Evolutionary conservation across 1,140 invertebrate genomes (phyloP).

Genomic region (Lepidurus packardi): DNA sequence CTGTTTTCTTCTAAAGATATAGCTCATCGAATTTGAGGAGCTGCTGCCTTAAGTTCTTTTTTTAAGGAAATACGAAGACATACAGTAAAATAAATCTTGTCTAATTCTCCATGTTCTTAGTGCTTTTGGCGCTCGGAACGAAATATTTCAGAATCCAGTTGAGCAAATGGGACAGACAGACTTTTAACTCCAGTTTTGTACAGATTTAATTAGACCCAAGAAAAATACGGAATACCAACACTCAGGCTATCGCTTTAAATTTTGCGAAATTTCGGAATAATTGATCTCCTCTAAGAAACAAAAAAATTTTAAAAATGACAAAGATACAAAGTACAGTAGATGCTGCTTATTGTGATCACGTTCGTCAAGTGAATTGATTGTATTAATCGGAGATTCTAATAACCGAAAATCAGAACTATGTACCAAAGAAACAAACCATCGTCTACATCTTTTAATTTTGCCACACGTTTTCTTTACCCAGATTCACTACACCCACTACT

Average conservation of each 20-base stretch:
- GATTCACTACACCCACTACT: too few relatives aligned
- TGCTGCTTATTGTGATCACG: too few relatives aligned
- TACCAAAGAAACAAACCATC: too few relatives aligned
- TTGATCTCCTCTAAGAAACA: neutral
- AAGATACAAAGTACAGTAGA: too few relatives aligned
- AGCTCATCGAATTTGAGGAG: neutral
- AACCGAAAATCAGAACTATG: too few relatives aligned
- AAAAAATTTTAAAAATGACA: too few relatives aligned
- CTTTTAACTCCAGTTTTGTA: neutral
- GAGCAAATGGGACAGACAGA: neutral
- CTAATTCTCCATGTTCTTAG: neutral
- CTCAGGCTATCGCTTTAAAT: neutral
- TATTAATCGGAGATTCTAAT: too few relatives aligned
- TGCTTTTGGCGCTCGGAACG: neutral
- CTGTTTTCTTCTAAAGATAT: slow-evolving; percentile 8
- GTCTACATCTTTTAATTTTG: too few relatives aligned
- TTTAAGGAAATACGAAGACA: neutral
- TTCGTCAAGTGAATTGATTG: too few relatives aligned
- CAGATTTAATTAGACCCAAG: slow-evolving; percentile 4
- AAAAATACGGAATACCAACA: neutral
- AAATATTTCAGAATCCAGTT: neutral
- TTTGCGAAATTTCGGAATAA: neutral
- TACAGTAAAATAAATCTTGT: neutral
- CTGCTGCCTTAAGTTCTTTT: neutral
- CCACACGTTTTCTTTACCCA: too few relatives aligned